Conservation (phyloP, 2,113 vertebrate genomes). For the Orientallactaga bullata region DNA sequence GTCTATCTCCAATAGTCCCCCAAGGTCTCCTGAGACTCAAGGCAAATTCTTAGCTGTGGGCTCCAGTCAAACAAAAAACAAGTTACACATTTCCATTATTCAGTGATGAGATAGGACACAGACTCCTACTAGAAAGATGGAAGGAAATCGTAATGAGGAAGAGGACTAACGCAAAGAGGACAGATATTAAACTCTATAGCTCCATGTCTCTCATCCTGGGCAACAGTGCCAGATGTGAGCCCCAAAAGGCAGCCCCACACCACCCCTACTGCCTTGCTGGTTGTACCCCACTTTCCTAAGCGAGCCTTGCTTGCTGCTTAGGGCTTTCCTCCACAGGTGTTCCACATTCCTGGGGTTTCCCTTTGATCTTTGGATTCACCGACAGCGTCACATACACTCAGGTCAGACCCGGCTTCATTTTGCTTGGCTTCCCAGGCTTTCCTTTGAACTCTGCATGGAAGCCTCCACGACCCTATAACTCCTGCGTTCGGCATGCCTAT, state of each 20-base stretch:
- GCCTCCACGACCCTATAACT: neutral
- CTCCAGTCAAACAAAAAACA: neutral
- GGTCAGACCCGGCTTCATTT: neutral
- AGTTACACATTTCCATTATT: neutral
- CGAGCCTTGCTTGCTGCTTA: neutral
- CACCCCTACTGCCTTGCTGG: neutral
- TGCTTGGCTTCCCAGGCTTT: neutral
- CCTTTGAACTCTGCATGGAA: too few relatives aligned
- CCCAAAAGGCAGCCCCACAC: neutral
- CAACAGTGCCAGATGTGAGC: neutral
- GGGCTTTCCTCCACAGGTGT: neutral
- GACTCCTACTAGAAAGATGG: neutral
- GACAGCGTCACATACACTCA: too few relatives aligned
- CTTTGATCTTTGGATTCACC: neutral
- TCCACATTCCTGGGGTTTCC: neutral
- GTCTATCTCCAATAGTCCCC: neutral
- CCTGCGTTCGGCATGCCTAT: neutral
- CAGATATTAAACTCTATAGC: neutral
- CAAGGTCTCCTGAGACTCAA: neutral
- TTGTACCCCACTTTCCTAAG: neutral
- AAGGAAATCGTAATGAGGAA: neutral
- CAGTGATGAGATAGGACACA: neutral
- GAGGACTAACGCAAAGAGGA: neutral
- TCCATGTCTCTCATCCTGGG: neutral
- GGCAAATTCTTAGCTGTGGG: neutral